phyloP scores from a whole-genome alignment of 2,888 invertebrate genomes.

The Oligia latruncula region DNA sequence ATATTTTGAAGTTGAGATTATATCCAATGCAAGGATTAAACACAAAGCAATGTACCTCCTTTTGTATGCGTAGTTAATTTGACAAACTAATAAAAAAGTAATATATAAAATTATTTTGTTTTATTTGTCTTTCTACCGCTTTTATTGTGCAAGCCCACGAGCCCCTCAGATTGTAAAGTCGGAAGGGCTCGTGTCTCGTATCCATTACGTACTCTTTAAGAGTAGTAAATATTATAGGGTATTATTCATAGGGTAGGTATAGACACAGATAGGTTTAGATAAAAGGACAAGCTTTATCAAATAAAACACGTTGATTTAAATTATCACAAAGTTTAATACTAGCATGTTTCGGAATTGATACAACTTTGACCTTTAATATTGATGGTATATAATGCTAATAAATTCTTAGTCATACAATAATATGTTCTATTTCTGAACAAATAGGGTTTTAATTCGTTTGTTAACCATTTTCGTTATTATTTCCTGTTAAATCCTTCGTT shows the following conservation, averaged over 20 bases:
- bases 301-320: conserved; percentile 43
- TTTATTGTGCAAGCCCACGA: not conserved
- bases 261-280: not conserved
- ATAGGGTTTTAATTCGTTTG: not conserved
- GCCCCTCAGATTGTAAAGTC: too few species aligned
- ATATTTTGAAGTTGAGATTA: conserved; percentile 72
- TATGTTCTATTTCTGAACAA: conserved; percentile 8
- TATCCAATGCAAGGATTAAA: conserved; percentile 77
- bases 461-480: not conserved
- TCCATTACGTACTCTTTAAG: too few species aligned
- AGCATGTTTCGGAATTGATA: conserved; percentile 50
- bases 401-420: conserved; percentile 25
- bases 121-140: conserved; percentile 46
- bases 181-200: too few species aligned
- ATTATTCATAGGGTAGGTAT: not conserved
- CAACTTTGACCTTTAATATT: conserved; percentile 42
- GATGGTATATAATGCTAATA: conserved; percentile 35
- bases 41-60: conserved; percentile 82
- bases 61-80: conserved; percentile 80
- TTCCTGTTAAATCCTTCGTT: conserved; percentile 12
- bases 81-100: conserved; percentile 78
- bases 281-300: conserved; percentile 5
- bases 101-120: conserved; percentile 71
- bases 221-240: too few species aligned
- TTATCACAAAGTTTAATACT: conserved; percentile 68